phyloP scores from a whole-genome alignment of 1,140 invertebrate genomes.

The Diachasmimorpha longicaudata region DNA sequence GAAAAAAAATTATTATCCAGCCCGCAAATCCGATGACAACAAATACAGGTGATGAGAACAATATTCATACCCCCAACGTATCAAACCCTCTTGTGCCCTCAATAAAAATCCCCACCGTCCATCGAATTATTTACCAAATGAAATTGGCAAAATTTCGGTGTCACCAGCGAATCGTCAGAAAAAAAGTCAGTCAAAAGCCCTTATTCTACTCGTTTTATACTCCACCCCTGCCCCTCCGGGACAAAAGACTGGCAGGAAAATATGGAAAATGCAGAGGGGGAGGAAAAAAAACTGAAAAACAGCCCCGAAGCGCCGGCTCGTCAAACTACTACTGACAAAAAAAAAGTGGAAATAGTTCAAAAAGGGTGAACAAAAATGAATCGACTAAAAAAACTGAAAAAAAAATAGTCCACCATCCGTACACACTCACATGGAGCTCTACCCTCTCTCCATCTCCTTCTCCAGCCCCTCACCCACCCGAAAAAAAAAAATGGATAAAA shows the following conservation, averaged over 20 bases:
- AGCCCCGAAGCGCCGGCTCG: not conserved
- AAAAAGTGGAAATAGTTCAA: slow-evolving; percentile 1
- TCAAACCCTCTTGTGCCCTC: not conserved
- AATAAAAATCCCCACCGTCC: not conserved
- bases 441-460: not conserved
- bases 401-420: slow-evolving; percentile 4
- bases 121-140: not conserved
- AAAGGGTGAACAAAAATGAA: slow-evolving; percentile 8
- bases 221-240: not conserved
- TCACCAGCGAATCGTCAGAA: not conserved
- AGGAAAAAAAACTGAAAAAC: slow-evolving; percentile 1
- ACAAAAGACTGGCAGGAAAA: not conserved
- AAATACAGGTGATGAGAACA: not conserved
- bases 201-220: not conserved
- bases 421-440: not conserved
- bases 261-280: slow-evolving; percentile 6
- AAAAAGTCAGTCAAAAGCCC: not conserved
- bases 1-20: too few species aligned
- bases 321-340: slow-evolving; percentile 2
- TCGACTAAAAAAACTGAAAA: slow-evolving; percentile 9
- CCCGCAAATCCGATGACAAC: not conserved
- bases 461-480: not conserved
- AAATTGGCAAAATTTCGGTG: slow-evolving; percentile 12
- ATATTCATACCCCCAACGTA: not conserved
- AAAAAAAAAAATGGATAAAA: slow-evolving; percentile 10